These are phyloP conservation scores for Nomada flava DNA, from an alignment of 2,888 invertebrate genomes.

Conservation along the genomic window DNA sequence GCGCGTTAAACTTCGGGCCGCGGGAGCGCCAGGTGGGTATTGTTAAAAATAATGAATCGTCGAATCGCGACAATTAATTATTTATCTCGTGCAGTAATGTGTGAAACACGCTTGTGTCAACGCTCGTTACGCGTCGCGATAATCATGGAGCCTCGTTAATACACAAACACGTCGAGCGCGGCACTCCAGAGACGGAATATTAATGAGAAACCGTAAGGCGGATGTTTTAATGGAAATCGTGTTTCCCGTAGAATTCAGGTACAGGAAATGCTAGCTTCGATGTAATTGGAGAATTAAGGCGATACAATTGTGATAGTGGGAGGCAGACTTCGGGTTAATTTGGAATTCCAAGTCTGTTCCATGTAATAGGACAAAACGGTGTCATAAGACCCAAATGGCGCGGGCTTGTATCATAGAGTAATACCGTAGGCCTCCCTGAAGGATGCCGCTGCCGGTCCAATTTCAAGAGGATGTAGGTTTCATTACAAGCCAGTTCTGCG, in stretches of 20 bases:
- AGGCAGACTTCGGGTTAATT: not conserved
- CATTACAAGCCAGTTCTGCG: slow-evolving; percentile 7
- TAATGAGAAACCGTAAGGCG: not conserved
- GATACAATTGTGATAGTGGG: not conserved
- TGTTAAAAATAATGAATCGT: slow-evolving; percentile 54
- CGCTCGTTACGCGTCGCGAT: slow-evolving; percentile 29
- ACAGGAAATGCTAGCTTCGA: too few relatives aligned
- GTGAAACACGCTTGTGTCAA: not conserved
- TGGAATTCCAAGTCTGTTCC: not conserved
- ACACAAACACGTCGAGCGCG: not conserved
- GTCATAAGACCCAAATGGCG: slow-evolving; percentile 10
- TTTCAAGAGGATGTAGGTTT: slow-evolving; percentile 21
- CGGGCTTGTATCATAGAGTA: not conserved
- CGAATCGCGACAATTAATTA: slow-evolving; percentile 14
- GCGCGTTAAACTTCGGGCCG: not conserved
- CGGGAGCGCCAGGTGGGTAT: not conserved
- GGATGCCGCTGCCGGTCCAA: slow-evolving; percentile 2
- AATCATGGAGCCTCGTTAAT: slow-evolving; percentile 28
- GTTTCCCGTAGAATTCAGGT: too few relatives aligned
- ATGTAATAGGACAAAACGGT: not conserved
- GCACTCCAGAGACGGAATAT: not conserved
- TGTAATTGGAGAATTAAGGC: too few relatives aligned
- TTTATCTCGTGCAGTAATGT: slow-evolving; percentile 4
- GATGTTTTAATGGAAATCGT: too few relatives aligned
- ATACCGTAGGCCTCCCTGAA: slow-evolving; percentile 12